Percentiles rank a stretch among this genome's conserved stretches.
Conservation (phyloP, 2,113 vertebrate species). For the Silurus asotus region DNA sequence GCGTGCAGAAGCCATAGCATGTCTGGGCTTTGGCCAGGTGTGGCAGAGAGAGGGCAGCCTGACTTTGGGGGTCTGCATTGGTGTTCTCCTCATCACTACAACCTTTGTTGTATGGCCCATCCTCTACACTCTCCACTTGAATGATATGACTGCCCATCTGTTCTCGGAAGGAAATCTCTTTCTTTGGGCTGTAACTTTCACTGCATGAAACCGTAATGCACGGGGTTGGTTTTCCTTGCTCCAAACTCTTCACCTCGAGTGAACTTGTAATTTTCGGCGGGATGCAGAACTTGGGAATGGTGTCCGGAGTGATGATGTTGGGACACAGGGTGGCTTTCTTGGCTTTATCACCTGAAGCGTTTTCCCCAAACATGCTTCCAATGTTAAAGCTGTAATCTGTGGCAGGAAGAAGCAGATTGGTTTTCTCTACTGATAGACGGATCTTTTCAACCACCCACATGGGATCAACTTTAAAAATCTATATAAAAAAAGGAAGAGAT, state of each 20-base stretch:
- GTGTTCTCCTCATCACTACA: conserved; percentile 78
- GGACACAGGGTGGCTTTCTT: conserved; percentile 70
- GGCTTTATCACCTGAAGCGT: conserved; percentile 57
- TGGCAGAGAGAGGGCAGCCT: conserved; percentile 85
- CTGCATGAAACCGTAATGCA: conserved; percentile 44
- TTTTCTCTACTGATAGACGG: conserved; percentile 71
- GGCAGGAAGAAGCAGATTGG: conserved; percentile 64
- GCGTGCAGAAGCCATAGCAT: conserved; percentile 84
- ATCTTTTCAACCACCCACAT: conserved; percentile 78
- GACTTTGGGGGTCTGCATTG: conserved; percentile 84
- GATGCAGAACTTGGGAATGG: conserved; percentile 79
- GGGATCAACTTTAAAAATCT: conserved; percentile 49
- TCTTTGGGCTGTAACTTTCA: conserved; percentile 58
- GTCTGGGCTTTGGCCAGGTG: conserved; percentile 83
- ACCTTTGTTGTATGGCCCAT: conserved; percentile 62
- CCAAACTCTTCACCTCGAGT: conserved; percentile 62
- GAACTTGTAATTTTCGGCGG: conserved; percentile 69
- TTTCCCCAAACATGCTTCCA: conserved; percentile 74
- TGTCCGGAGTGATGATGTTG: conserved; percentile 78
- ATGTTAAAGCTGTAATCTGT: conserved; percentile 71
- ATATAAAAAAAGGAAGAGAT: background rate
- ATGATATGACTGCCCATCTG: conserved; percentile 73
- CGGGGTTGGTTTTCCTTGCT: conserved; percentile 54
- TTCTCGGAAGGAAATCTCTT: conserved; percentile 53
- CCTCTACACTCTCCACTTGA: conserved; percentile 85